Conservation (phyloP, 2,113 vertebrate genomes). For the Podarcis cretensis region DNA sequence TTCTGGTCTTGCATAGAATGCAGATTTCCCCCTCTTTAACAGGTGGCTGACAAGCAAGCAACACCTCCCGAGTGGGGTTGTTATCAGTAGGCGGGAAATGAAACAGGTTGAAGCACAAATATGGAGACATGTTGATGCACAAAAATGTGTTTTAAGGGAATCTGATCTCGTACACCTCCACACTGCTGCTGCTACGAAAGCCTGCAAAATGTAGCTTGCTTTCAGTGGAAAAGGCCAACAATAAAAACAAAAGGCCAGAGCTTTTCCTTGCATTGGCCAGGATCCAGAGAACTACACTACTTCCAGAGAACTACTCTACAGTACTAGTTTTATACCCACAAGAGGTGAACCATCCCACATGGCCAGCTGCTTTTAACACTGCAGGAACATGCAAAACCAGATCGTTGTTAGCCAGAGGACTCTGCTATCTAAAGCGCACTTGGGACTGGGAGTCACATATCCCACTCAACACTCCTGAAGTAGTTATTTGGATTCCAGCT, state of each 20-base stretch:
- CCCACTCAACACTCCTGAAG: neutral
- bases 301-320: neutral
- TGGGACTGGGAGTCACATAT: neutral
- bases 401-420: fast-evolving
- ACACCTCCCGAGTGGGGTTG: neutral
- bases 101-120: neutral
- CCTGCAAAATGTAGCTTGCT: neutral
- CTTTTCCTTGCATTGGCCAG: neutral
- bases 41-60: neutral
- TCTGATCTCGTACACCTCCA: neutral
- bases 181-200: neutral
- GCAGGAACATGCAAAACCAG: neutral
- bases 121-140: neutral
- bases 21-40: neutral
- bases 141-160: neutral
- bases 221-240: neutral
- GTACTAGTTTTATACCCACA: too few species aligned
- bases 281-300: neutral
- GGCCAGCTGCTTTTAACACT: neutral
- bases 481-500: neutral
- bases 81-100: neutral
- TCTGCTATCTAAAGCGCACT: neutral
- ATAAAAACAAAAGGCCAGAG: neutral
- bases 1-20: neutral
- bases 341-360: neutral